Evolutionary conservation across 2,888 invertebrate species (phyloP), one percentile per base, ranked within the genome.

Genomic region (Catocala fraxini): DNA sequence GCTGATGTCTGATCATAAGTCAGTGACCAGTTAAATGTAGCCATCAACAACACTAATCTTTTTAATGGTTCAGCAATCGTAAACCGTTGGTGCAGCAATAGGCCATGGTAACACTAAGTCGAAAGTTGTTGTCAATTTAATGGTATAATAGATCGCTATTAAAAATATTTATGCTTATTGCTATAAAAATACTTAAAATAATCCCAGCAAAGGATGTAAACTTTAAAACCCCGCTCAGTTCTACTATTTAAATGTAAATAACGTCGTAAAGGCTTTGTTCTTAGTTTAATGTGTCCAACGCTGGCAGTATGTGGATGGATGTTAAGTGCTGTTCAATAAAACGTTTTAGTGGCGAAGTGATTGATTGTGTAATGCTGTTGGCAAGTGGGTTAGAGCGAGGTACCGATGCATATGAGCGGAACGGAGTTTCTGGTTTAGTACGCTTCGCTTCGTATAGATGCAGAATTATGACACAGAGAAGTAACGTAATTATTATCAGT

Each of bases 311-410:
- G 35, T 52, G 34, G 34, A 56, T 51, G 35, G 47, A 56, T 13
- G 55, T 48, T 63, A 46, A 56, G 52, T 62, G 51, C 7, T 55
- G 59, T 59, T 56, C 55, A 52, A 59, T 63, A 64, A 59, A 64
- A 60, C 45, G 46, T 60, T 64, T 57, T 63, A 54, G n/a, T 56
- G 46, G 56, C 1, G n/a, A 53, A 15, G 46, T 56, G 42, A 59
- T 52, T 64, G 33, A 59, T 59, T 56, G 34, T 42, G 41, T 15
- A 34, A 64, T 53, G 12, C 9, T 59, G 34, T 52, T 41, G 1
- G 45, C 25, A 13, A 51, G 12, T n/a, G 51, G n/a, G 34, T 39
- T 11, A 39, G 7, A 15, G 10, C 46, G 15, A 46, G 46, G 46
- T 46, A 10, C 15, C 12, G 12, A 12, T 46, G 46, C 6, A 46